Evolutionary conservation across 2,888 invertebrate species (phyloP).

Genomic region (Steinernema hermaphroditum): DNA sequence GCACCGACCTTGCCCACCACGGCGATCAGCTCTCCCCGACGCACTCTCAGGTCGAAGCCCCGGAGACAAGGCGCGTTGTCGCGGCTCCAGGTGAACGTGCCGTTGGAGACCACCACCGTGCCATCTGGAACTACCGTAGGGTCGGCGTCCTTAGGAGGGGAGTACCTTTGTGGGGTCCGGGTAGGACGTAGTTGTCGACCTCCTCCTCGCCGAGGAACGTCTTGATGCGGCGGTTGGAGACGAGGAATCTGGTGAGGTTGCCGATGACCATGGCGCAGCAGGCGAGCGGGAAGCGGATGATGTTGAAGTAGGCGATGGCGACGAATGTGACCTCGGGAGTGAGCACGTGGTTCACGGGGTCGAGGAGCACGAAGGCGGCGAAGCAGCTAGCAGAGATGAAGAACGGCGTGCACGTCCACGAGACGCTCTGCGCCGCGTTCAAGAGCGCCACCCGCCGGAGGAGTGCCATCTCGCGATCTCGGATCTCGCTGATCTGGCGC

Average conservation of each 20-base stretch:
- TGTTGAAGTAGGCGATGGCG: constrained; percentile 82
- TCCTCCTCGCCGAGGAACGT: constrained; percentile 62
- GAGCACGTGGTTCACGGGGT: constrained; percentile 73
- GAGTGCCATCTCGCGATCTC: constrained; percentile 67
- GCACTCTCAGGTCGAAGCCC: constrained; percentile 73
- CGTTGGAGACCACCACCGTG: constrained; percentile 70
- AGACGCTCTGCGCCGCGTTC: constrained; percentile 64
- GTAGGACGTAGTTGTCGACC: constrained; percentile 37
- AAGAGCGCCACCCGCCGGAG: constrained; percentile 64
- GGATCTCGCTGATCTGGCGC: constrained; percentile 63
- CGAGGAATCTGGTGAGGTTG: constrained; percentile 38
- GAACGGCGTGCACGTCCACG: constrained; percentile 64
- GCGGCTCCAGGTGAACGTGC: constrained; percentile 81
- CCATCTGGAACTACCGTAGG: no score
- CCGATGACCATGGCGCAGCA: constrained; percentile 72
- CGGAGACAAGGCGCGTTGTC: constrained; percentile 42
- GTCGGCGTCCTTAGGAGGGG: no score
- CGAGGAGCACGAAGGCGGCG: constrained; percentile 77
- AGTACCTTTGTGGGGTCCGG: constrained; percentile 33
- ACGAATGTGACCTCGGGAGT: constrained; percentile 77
- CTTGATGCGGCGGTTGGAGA: constrained; percentile 58
- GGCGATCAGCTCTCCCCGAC: constrained; percentile 66
- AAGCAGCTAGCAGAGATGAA: constrained; percentile 72
- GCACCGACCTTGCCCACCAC: constrained; percentile 69
- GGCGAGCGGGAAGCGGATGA: constrained; percentile 79